A percentile compares a stretch with the other conserved stretches of the same genome.
These are phyloP conservation scores for Grus americana DNA, from an alignment of 2,113 vertebrate genomes.

Conservation along the genomic window DNA sequence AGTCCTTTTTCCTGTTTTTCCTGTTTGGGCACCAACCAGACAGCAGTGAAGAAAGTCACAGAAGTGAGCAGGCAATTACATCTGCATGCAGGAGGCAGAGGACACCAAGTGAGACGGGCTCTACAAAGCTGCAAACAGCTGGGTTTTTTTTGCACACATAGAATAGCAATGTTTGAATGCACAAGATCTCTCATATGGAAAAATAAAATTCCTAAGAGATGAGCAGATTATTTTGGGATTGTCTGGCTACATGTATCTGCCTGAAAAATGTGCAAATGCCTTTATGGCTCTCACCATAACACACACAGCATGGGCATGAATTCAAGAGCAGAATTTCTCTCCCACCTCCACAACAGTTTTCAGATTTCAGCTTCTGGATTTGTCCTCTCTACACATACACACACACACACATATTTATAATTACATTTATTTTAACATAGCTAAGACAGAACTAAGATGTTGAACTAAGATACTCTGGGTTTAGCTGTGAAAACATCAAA, in stretches of 20 bases:
- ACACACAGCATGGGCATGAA: neutral
- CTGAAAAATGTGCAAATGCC: neutral
- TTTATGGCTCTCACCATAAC: neutral
- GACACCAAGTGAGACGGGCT: accelerated
- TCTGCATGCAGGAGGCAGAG: neutral
- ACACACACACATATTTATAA: neutral
- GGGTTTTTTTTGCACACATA: neutral
- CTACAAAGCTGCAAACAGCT: neutral
- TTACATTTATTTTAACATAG: neutral
- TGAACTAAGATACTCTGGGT: neutral
- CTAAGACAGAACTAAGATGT: neutral
- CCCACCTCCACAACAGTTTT: neutral
- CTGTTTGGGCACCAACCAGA: neutral
- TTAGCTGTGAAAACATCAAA: neutral
- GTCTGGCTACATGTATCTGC: neutral
- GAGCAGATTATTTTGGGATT: neutral
- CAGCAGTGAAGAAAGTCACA: neutral
- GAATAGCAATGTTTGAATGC: neutral
- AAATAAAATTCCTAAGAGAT: neutral
- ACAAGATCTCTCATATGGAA: neutral
- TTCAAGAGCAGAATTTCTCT: neutral
- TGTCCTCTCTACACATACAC: neutral
- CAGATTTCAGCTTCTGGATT: neutral
- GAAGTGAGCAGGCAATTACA: neutral
- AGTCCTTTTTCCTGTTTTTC: neutral